phyloP scores from a whole-genome alignment of 2,113 vertebrate species.

The Lepisosteus osseus region DNA sequence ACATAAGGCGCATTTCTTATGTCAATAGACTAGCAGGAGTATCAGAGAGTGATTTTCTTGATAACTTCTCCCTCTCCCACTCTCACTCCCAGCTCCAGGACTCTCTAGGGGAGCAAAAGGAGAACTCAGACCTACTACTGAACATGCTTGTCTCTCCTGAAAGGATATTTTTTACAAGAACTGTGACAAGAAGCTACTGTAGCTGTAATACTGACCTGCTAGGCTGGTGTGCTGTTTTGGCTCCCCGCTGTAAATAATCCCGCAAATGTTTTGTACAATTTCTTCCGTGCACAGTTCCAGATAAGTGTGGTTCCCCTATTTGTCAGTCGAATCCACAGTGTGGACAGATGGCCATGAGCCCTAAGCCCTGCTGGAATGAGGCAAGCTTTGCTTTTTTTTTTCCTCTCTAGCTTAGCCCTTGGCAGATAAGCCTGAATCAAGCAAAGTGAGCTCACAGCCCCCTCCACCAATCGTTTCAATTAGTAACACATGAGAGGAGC shows the following conservation, averaged over 20 bases:
- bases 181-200: conserved; percentile 20
- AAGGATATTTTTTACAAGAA: conserved; percentile 12
- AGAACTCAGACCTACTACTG: too few relatives aligned
- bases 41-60: not conserved
- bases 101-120: too few relatives aligned
- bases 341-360: conserved; percentile 50
- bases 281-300: conserved; percentile 18
- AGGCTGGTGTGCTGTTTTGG: conserved; percentile 40
- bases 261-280: conserved; percentile 40
- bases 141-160: too few relatives aligned
- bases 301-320: conserved; percentile 21
- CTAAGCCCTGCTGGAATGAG: conserved; percentile 35
- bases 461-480: conserved; percentile 61
- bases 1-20: not conserved
- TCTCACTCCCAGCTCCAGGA: too few relatives aligned
- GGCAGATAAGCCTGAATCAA: conserved; percentile 50
- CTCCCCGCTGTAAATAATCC: conserved; percentile 61
- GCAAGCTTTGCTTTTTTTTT: conserved; percentile 26
- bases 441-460: conserved; percentile 43
- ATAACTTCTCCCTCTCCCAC: not conserved
- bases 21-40: not conserved
- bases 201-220: conserved; percentile 67
- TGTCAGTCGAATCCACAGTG: conserved; percentile 33
- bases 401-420: conserved; percentile 38
- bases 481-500: conserved; percentile 65